Base-by-base conservation (phyloP, 1,140 invertebrate genomes). In the Ceratoteleas bidentatus region DNA sequence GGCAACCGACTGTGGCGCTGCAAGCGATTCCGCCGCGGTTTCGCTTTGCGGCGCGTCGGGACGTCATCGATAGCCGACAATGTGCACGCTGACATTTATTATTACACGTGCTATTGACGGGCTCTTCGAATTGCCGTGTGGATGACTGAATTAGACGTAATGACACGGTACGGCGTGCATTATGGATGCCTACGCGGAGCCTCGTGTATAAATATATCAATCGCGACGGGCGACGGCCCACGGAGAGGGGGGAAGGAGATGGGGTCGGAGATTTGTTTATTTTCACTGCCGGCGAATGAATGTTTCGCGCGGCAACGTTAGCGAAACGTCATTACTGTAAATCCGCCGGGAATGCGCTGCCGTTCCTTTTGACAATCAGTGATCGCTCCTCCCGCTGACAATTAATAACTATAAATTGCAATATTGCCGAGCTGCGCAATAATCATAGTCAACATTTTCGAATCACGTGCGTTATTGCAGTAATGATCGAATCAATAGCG, bases 81-180 rank as follows among this genome's bases (percentile, higher is more conserved):
- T 7, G 33, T 7, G 33, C 58, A 66, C 40, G 52, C 47, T 34
- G 54, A 66, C 62, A 60, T 75, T 75, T 52, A 66, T 56, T 60
- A 38, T 38, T 75, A 62, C 62, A 75, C 14, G 24, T 60, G 62
- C 40, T 60, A 54, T 75, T 75, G 73, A 54, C 64, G 33, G 34
- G 15, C 54, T 38, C 61, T 65, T 52, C 49, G 13, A 36, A 60
- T 68, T 66, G 32, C 32, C 32, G 49, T 43, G 47, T 11, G 38
- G 33, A 56, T 68, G 9, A 60, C 36, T 60, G 24, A 60, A 66
- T 75, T 60, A 56, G 54, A 75, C 56, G 47, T 66, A 66, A 74
- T 64, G 8, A 61, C 49, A 64, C 45, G 32, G 45, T 62, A 15
- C 33, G 34, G 50, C 24, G 36, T 45, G n/a, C 9, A 45, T 69